phyloP scores from a whole-genome alignment of 2,797 vertebrate genomes.

The Eulemur coronatus region DNA sequence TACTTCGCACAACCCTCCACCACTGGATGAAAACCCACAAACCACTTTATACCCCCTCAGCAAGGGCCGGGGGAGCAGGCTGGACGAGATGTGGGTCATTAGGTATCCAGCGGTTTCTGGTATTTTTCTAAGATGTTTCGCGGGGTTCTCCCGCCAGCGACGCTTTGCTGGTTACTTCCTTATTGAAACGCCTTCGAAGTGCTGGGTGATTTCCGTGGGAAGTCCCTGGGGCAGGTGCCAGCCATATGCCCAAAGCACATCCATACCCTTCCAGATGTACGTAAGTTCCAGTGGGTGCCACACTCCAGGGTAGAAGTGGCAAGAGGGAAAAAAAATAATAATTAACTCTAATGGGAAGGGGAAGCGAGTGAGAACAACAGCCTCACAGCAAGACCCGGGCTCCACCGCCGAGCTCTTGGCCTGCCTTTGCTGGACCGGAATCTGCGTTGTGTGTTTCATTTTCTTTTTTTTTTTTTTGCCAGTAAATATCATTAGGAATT shows the following conservation, averaged over 20 bases:
- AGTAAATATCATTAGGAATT: slow-evolving; percentile 74
- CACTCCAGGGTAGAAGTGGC: neutral
- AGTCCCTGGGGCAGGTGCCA: slow-evolving; percentile 51
- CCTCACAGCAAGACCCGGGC: neutral
- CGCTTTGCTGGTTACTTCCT: slow-evolving; percentile 50
- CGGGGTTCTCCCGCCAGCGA: slow-evolving; percentile 53
- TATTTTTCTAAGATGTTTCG: slow-evolving; percentile 25
- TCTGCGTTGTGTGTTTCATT: slow-evolving; percentile 26
- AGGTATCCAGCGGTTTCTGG: neutral
- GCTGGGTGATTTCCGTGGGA: slow-evolving; percentile 75
- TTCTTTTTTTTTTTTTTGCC: slow-evolving; percentile 60
- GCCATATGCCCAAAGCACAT: neutral
- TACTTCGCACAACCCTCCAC: neutral
- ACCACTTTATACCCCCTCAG: neutral
- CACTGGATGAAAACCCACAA: neutral
- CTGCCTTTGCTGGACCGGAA: slow-evolving; percentile 39
- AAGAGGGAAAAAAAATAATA: neutral
- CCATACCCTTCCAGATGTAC: slow-evolving; percentile 2
- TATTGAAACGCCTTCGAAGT: neutral
- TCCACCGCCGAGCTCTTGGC: neutral
- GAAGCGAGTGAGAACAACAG: neutral
- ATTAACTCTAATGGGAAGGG: neutral
- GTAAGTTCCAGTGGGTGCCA: slow-evolving; percentile 60
- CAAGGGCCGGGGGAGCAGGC: neutral
- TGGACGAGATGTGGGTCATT: neutral